phyloP scores from a whole-genome alignment of 2,888 invertebrate species.

The Euzophera pinguis region DNA sequence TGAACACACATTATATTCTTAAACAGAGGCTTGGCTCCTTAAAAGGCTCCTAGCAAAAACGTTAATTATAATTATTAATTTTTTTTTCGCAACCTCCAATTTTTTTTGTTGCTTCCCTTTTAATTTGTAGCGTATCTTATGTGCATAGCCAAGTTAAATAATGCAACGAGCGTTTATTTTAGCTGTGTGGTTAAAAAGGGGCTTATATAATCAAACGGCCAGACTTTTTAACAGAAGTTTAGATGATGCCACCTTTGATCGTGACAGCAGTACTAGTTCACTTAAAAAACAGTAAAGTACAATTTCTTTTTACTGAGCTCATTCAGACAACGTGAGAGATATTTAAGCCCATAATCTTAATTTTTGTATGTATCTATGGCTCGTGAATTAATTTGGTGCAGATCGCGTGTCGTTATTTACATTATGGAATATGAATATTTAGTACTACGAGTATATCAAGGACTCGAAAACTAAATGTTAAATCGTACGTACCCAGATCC shows the following conservation, averaged over 20 bases:
- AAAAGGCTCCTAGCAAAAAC: no score
- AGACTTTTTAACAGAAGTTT: no score
- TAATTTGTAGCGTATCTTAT: background rate
- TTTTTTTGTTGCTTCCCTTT: no score
- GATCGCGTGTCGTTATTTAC: conserved; percentile 55
- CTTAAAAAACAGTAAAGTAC: no score
- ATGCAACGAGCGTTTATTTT: background rate
- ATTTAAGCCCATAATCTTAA: background rate
- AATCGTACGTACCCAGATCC: conserved; percentile 61
- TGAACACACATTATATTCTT: no score
- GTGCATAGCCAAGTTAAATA: background rate
- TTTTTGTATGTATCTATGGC: background rate
- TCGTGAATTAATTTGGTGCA: conserved; percentile 50
- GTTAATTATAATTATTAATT: no score
- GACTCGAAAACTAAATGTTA: background rate
- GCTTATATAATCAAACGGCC: no score
- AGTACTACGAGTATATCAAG: conserved; percentile 10
- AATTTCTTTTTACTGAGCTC: no score
- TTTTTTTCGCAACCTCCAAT: no score
- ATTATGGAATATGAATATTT: conserved; percentile 15
- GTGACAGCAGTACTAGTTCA: no score
- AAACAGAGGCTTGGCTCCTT: no score
- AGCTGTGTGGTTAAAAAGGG: background rate
- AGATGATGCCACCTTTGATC: no score
- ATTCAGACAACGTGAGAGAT: background rate